Conservation (phyloP, 2,888 invertebrate species). For the Sarcophaga variegata region DNA sequence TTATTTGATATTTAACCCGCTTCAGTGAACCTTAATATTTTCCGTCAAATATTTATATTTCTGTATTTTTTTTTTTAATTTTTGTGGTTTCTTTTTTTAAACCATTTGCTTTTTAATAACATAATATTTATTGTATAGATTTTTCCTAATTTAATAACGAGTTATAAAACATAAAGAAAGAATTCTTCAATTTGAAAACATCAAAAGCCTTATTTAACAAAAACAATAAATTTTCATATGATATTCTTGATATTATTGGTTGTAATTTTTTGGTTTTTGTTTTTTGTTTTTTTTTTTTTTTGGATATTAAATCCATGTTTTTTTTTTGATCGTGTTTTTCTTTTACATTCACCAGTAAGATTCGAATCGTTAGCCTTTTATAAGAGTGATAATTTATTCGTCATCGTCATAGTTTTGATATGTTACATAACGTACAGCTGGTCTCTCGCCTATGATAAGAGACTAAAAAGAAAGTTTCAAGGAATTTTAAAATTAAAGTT, state of each 20-base stretch:
- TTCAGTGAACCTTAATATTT: conserved; percentile 44
- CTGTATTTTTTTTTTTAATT: conserved; percentile 44
- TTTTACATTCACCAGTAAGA: not conserved
- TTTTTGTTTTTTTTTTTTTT: conserved; percentile 56
- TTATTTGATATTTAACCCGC: conserved; percentile 51
- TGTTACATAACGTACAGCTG: conserved; percentile 96
- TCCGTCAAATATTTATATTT: conserved; percentile 35
- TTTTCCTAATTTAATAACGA: conserved; percentile 66
- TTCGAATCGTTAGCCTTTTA: conserved; percentile 54
- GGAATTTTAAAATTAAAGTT: not conserved
- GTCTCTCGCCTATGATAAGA: conserved; percentile 93
- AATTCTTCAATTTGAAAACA: conserved; percentile 69
- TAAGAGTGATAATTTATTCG: conserved; percentile 82
- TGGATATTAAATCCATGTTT: not conserved
- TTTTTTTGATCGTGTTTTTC: conserved; percentile 22
- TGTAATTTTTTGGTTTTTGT: conserved; percentile 73
- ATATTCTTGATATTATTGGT: conserved; percentile 82
- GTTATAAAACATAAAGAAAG: conserved; percentile 65
- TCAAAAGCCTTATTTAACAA: conserved; percentile 63
- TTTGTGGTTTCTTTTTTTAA: conserved; percentile 50
- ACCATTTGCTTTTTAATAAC: conserved; percentile 54
- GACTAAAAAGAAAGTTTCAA: conserved; percentile 85
- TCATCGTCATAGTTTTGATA: conserved; percentile 97
- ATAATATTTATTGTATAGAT: conserved; percentile 25
- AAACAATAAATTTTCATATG: conserved; percentile 77